These are phyloP conservation scores for Craseonycteris thonglongyai DNA, from an alignment of 2,113 vertebrate species.

Conservation along the genomic window DNA sequence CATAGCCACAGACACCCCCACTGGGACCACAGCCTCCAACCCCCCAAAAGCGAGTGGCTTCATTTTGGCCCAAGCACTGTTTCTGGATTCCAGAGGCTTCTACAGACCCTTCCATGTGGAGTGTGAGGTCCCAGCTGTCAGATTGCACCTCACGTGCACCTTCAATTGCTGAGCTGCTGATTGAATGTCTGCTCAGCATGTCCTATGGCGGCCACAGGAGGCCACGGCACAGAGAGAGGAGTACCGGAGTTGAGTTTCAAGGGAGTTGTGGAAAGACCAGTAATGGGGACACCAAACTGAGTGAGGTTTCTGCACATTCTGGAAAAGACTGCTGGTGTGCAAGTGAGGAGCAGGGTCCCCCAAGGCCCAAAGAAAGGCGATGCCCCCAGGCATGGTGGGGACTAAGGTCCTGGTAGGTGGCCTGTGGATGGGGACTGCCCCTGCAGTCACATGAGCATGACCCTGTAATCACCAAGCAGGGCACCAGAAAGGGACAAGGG, in stretches of 20 bases:
- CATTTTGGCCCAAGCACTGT: too few species aligned
- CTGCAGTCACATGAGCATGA: neutral
- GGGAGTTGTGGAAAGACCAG: neutral
- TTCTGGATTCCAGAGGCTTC: too few species aligned
- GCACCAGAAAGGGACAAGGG: too few species aligned
- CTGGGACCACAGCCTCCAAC: neutral
- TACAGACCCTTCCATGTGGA: too few species aligned
- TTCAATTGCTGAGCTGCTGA: too few species aligned
- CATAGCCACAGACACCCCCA: too few species aligned
- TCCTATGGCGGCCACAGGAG: neutral
- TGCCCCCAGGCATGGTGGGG: neutral
- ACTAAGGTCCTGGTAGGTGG: neutral
- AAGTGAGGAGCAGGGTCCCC: neutral
- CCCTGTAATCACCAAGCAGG: neutral
- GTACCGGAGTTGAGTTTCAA: neutral
- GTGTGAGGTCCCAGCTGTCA: too few species aligned
- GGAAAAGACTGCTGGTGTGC: fast-evolving
- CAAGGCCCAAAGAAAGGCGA: fast-evolving
- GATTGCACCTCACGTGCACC: too few species aligned
- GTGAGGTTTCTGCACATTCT: neutral
- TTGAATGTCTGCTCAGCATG: too few species aligned
- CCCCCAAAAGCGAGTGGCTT: neutral
- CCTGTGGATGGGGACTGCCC: neutral
- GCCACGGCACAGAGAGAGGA: fast-evolving
- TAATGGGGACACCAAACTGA: neutral